Conservation (phyloP, 2,113 vertebrate species). For the Sula dactylatra region DNA sequence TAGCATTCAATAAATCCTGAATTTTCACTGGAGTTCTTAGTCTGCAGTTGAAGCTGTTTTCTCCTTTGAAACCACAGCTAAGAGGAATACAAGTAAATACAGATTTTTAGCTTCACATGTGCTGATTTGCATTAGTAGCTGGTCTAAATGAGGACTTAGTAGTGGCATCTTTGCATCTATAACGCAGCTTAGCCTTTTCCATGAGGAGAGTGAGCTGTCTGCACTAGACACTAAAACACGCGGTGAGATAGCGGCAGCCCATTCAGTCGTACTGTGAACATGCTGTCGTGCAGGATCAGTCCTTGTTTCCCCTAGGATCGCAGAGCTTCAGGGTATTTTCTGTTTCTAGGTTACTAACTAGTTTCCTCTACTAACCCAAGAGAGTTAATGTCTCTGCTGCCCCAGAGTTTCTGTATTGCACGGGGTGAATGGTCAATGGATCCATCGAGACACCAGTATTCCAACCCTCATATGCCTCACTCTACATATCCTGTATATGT, state of each 20-base stretch:
- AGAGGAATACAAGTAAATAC: neutral
- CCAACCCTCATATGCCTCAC: accelerated
- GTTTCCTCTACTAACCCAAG: too few species aligned
- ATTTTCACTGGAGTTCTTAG: neutral
- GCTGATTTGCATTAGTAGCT: neutral
- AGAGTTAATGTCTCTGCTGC: neutral
- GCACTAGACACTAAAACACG: neutral
- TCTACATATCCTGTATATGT: neutral
- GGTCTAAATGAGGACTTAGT: neutral
- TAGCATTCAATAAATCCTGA: neutral
- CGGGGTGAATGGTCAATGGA: neutral
- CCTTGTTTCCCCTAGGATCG: neutral
- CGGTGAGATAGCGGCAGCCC: neutral
- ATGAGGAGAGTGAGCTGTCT: neutral
- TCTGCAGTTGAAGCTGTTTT: neutral
- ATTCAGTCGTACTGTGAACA: accelerated
- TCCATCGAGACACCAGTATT: neutral
- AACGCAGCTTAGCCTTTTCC: neutral
- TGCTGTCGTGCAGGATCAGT: neutral
- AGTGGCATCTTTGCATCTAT: neutral
- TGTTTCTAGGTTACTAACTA: neutral
- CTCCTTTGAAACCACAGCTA: neutral
- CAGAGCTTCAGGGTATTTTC: neutral
- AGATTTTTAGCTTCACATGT: neutral
- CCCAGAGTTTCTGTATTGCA: accelerated